Evolutionary conservation across 2,888 invertebrate genomes (phyloP), one percentile per base, ranked within the genome.

Genomic region (Nephrotoma appendiculata): DNA sequence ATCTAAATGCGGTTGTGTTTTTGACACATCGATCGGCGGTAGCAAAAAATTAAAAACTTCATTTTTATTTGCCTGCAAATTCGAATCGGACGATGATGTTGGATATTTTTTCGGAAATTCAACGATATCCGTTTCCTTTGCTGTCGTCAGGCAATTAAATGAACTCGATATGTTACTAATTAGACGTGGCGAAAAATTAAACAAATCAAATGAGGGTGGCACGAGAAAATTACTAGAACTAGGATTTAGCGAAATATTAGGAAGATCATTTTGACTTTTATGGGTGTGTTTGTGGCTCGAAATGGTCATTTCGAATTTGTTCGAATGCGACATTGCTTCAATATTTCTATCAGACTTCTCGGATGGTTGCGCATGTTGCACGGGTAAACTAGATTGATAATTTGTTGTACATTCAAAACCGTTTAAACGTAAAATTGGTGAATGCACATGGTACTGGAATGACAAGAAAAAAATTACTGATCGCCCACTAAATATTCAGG

Each of bases 381-480:
- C 15, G 0, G 12, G n/a, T 41, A 41, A 42, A 41, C 41, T 57
- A 15, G 31, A 31, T 41, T 88, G 88, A 93, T 93, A 94, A 89
- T 93, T 93, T 88, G 94, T 91, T 88, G 90, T 91, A 88, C 91
- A 92, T 87, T 93, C 93, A 86, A 93, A 92, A 41, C 93, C 93
- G 89, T 93, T 92, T 86, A 94, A 90, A 86, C 92, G 92, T 83
- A 94, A 90, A 86, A 95, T 93, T 57, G 93, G 92, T 45, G 93
- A 92, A 90, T 95, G 95, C 3, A 93, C 92, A 86, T 92, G 91
- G 89, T 93, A 93, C 92, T 93, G 88, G 42, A 90, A 89, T 88
- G 86, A 87, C 87, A 86, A 71, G 41, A 85, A 41, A 89, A 31
- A 89, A 88, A 86, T 86, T 85, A 88, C 31, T 31, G 31, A 31